These are phyloP conservation scores for Anastrepha obliqua DNA, from an alignment of 1,140 invertebrate species.

Conservation along the genomic window DNA sequence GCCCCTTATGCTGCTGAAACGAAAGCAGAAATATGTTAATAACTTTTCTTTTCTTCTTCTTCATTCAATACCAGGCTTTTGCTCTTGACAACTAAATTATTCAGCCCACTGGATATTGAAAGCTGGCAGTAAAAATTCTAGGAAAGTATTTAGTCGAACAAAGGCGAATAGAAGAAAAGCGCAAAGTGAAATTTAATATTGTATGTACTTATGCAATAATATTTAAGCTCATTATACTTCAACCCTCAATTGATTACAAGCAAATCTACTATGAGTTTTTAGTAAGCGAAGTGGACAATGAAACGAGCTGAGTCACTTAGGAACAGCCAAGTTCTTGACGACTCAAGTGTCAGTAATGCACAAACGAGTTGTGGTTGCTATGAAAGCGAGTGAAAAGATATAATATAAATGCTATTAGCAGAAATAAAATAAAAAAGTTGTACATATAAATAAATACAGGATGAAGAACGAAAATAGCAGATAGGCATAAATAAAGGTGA, in stretches of 20 bases:
- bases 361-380: not conserved
- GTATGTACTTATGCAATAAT: constrained; percentile 19
- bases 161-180: not conserved
- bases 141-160: not conserved
- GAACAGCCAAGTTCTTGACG: not conserved
- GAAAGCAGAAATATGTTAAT: no score
- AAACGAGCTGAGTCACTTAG: not conserved
- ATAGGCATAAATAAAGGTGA: not conserved
- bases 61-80: no score
- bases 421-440: not conserved
- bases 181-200: constrained; percentile 1
- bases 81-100: no score
- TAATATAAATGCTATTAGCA: not conserved
- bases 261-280: not conserved
- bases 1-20: no score
- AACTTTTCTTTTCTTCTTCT: no score
- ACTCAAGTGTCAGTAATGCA: constrained; percentile 16
- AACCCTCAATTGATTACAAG: not conserved
- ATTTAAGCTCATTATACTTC: constrained; percentile 31
- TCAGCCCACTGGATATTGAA: no score
- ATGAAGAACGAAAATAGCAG: not conserved
- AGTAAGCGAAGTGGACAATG: not conserved
- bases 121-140: no score
- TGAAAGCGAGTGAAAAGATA: not conserved
- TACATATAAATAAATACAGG: not conserved